Base-by-base conservation (phyloP, 2,113 vertebrate genomes). In the Otus sunia region DNA sequence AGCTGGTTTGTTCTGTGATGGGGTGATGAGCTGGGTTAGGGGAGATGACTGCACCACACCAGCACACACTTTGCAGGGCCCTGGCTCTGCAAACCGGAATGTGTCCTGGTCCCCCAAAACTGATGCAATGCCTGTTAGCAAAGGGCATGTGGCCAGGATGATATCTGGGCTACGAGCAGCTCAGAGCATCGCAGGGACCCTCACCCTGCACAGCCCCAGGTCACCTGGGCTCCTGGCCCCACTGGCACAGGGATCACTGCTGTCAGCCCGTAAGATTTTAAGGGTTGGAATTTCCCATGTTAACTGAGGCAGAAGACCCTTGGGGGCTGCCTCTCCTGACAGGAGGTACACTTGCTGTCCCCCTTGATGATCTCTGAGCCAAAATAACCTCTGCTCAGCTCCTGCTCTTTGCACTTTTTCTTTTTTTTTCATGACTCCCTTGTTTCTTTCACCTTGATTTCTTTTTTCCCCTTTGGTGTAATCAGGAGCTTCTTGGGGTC, bases 51-150 rank as follows among this genome's bases (percentile, higher is more conserved):
- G 0, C 13, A 1, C 39, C 43, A 77, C 47, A 69, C 30, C 67
- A 81, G 10, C 25, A n/a, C 43, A 29, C 0, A 5, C 0, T 18
- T 39, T 4, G 2, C 1, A 4, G 27, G 62, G 7, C 11, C 11
- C 36, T 1, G 1, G 26, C 36, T 62, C 55, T 45, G 60, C 43
- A 45, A 58, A 13, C 23, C 25, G 47, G n/a, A 23, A 49, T 34
- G 9, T 14, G 5, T 50, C 30, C 66, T 49, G 27, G 49, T 39
- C 20, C 36, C 71, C 39, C n/a, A 12, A 36, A 82, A 26, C 11
- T 13, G 13, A 16, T 11, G 10, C 10, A 19, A 30, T 6, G 12
- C 36, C 63, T 56, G 30, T 19, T 49, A 77, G 60, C 22, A 34
- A 20, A 81, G 26, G 25, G 6, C 12, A 53, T 1, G 2, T 1